A percentile compares a stretch with the other conserved stretches of the same genome.
Evolutionary conservation across 2,797 vertebrate species (phyloP).

Genomic region (Periparus ater): DNA sequence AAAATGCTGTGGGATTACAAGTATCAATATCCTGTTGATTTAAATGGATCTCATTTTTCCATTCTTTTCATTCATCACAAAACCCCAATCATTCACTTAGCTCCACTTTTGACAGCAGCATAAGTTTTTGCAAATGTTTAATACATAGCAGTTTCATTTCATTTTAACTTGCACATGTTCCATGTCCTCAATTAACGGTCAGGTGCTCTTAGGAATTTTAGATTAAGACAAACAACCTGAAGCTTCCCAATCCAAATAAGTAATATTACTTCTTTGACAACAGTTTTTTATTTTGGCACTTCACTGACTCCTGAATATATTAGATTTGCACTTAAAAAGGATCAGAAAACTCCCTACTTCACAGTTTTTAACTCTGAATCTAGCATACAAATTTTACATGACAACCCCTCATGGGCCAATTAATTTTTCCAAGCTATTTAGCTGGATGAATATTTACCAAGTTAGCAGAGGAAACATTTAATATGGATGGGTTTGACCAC

Average conservation of each 20-base stretch:
- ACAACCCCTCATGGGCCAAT: neutral
- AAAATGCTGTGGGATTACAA: neutral
- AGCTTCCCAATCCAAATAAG: neutral
- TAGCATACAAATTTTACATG: constrained; percentile 9
- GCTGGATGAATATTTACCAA: constrained; percentile 7
- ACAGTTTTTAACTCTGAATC: neutral
- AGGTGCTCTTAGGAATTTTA: neutral
- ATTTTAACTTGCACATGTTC: neutral
- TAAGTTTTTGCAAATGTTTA: neutral
- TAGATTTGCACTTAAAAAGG: neutral
- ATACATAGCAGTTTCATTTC: neutral
- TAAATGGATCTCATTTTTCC: neutral
- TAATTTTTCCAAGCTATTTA: constrained; percentile 43
- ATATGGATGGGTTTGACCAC: neutral
- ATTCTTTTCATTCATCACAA: neutral
- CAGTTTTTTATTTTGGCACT: neutral
- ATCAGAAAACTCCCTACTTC: neutral
- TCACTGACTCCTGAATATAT: neutral
- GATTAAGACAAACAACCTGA: neutral
- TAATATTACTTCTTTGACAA: neutral
- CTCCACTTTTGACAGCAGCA: neutral
- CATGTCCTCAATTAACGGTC: neutral
- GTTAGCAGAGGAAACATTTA: neutral
- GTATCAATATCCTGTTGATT: neutral
- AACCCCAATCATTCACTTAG: neutral